Evolutionary conservation across 2,888 invertebrate species (phyloP).

Genomic region (Smittia aterrima): DNA sequence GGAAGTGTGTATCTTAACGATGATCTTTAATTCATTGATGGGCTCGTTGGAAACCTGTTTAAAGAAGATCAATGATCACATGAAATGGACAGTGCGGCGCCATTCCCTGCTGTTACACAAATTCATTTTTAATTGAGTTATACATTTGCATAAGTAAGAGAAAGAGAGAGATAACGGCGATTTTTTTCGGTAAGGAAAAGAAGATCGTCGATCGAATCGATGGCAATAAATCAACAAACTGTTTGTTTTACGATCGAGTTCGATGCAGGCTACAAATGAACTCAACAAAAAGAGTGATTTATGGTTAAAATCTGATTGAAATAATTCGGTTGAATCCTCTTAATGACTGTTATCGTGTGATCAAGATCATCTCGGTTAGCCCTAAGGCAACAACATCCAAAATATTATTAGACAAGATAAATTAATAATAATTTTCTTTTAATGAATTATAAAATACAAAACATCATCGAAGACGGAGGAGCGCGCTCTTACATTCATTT

Average conservation of each 20-base stretch:
- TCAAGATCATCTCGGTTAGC: too few relatives aligned
- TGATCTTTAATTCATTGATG: constrained; percentile 37
- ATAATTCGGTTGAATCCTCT: too few relatives aligned
- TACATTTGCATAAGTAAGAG: constrained; percentile 38
- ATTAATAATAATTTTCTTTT: constrained; percentile 29
- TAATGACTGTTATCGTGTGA: too few relatives aligned
- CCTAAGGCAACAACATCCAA: too few relatives aligned
- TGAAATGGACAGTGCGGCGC: constrained; percentile 35
- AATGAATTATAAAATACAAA: constrained; percentile 32
- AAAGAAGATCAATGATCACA: constrained; percentile 31
- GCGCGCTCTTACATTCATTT: neutral
- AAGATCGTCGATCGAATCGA: neutral
- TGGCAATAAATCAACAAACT: constrained; percentile 31
- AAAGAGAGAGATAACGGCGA: constrained; percentile 35
- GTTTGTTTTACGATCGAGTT: neutral
- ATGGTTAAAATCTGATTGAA: neutral
- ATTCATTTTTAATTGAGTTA: constrained; percentile 41
- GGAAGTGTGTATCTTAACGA: constrained; percentile 40
- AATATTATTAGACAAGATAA: neutral
- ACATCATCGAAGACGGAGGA: neutral
- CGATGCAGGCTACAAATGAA: constrained; percentile 12
- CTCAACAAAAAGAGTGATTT: constrained; percentile 12
- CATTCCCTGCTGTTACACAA: constrained; percentile 40
- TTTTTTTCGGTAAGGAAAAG: neutral
- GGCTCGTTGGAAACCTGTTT: constrained; percentile 2